These are phyloP conservation scores for Caenorhabditis sp. DNA, from an alignment of 2,888 invertebrate species.

Conservation along the genomic window DNA sequence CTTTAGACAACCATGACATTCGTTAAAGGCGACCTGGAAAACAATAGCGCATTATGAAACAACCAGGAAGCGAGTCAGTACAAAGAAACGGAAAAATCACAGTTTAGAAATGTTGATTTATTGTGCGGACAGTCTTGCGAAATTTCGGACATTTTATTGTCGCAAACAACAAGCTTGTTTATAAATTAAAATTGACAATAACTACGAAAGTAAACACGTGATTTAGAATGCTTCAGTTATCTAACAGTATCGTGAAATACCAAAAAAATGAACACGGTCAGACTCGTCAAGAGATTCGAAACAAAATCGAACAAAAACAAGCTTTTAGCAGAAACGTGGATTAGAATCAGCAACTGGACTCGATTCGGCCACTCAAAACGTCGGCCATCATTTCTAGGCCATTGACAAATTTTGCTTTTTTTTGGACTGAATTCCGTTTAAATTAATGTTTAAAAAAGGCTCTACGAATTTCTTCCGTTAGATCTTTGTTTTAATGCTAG, in stretches of 20 bases:
- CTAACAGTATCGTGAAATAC: too few relatives aligned
- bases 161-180: background rate
- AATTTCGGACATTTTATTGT: background rate
- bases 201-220: too few relatives aligned
- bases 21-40: conserved; percentile 3
- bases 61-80: background rate
- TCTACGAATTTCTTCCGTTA: background rate
- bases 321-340: background rate
- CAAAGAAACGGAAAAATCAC: background rate
- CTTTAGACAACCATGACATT: conserved; percentile 74
- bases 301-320: too few relatives aligned
- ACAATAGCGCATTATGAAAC: background rate
- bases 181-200: too few relatives aligned
- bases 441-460: background rate
- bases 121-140: background rate
- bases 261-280: too few relatives aligned
- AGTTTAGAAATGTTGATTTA: background rate
- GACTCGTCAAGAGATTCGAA: too few relatives aligned
- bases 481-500: too few relatives aligned
- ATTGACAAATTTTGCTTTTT: background rate
- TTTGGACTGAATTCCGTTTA: background rate
- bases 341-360: background rate
- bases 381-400: conserved; percentile 7
- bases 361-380: conserved; percentile 1
- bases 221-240: too few relatives aligned